Base-by-base conservation (phyloP, 2,888 invertebrate genomes). In the Ornithoptera alexandrae region DNA sequence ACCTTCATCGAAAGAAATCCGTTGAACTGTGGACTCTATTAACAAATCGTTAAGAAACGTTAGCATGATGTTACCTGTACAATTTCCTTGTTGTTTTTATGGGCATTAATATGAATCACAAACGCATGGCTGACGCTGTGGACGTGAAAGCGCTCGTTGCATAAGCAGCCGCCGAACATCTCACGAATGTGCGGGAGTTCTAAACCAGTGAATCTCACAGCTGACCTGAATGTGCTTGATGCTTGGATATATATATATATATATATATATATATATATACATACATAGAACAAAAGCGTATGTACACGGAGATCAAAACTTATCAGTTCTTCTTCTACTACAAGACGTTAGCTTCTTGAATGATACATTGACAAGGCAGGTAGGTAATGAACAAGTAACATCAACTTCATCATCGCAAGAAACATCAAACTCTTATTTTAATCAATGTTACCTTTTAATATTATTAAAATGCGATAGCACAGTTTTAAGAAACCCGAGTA, bases 21-120 rank as follows among this genome's bases (percentile, higher is more conserved):
- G 20, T 30, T 20, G 20, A 39, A 61, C 18, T 61, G 18, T 39
- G 6, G 10, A 36, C 61, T 62, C 17, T 62, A 20, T 42, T 39
- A 60, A 62, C 42, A 39, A 62, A 62, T 20, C 17, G 8, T 22
- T 58, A 42, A 42, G 24, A 30, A 62, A 39, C 53, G 53, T 53
- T 6, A n/a, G 39, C 39, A 39, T 39, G 39, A 39, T 10, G 30
- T 30, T 30, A 39, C 1, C 12, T 53, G 53, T 53, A 53, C 53
- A 69, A 18, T 50, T 50, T 50, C 46, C 58, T 62, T 42, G 58
- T 69, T 42, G 53, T n/a, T 63, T 62, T 22, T 58, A 60, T 64
- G 62, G 57, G 12, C 36, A 62, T 62, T 56, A n/a, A 58, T 58
- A 65, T 57, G 46, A 65, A 24, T 57, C 53, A 17, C 22, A 57